Evolutionary conservation across 2,113 vertebrate species (phyloP), one percentile per base, ranked within the genome.

Genomic region (Scartelaos histophorus): DNA sequence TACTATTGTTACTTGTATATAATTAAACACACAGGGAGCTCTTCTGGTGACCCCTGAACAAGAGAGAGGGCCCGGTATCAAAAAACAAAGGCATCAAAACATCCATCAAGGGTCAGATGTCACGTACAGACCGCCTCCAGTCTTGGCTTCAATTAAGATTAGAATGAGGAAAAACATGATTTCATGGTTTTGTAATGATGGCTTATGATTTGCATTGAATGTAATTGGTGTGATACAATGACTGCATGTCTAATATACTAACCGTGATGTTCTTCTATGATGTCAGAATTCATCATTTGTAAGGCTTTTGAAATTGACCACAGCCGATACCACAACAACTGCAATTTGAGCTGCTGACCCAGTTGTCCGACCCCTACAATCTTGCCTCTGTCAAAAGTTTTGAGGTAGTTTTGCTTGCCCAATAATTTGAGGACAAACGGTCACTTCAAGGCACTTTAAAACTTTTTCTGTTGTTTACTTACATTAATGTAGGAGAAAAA

Each of bases 51-150:
- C 56, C 70, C 66, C 21, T 47, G 47, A 10, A 16, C 38, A 60
- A 47, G 43, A 45, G 38, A 57, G 64, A 78, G 73, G 66, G 54
- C 58, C 29, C 56, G 57, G 2, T 21, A 25, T 68, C 3, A 47
- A 74, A 78, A 56, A 69, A 79, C 29, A 73, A 70, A 84, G 67
- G 47, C 60, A 72, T 71, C 46, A 74, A 80, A 81, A 67, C 72
- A 79, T 77, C 73, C 57, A 78, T 82, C 60, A 74, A 64, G 57
- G 38, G 79, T 84, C 65, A 68, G 49, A 82, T 75, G 76, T 80
- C 65, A 80, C 69, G 15, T 66, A 61, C 7, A 67, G 1, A 10
- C 19, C 3, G 25, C 72, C 58, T 78, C 62, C 53, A 71, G 80
- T 56, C 64, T 45, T 3, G 45, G 67, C 47, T 67, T 66, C 21